Base-by-base conservation (phyloP, 1,140 invertebrate genomes). In the Diplogasteroides magnus region DNA sequence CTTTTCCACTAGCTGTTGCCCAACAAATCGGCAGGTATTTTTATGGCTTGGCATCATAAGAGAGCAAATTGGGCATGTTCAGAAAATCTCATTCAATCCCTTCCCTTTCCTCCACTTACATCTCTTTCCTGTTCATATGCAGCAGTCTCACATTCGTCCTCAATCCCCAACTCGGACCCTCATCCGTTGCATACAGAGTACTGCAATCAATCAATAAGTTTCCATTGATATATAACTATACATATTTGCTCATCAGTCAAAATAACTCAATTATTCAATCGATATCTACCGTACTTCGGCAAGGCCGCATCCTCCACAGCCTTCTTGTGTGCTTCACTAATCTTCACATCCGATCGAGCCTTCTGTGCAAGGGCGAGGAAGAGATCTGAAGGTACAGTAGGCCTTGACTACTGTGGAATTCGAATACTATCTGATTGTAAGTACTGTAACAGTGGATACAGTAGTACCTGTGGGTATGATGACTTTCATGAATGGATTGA, bases 401-500 rank as follows among this genome's bases (percentile, higher is more conserved):
- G 31, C n/a, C 28, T 29, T 48, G 25, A 32, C 2, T n/a, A 56
- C 75, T 65, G 28, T 27, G 27, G 1, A 59, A 1, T 31, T 59
- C 13, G 27, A 66, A 68, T 19, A 55, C 1, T 2, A 23, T 11
- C 29, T 37, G 28, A 23, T 64, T 37, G 26, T 0, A 29, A 64
- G 6, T 60, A 3, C 25, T 31, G 19, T 61, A n/a, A 66, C 68
- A 19, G 19, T 48, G 37, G 6, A 48, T 48, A 6, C 37, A 48
- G 19, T 48, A 6, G 13, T 32, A 82, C 78, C 67, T 28, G 55
- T 28, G 1, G 67, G 56, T 15, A 82, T 37, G 25, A 32, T 15
- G 69, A 90, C 83, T 74, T 83, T 84, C 80, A 90, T 89, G 73
- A 88, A 83, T 25, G 81, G 76, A 84, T 91, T 90, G 13, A 83